Percentiles rank a stretch among this genome's conserved stretches.
These are phyloP conservation scores for Gonocerus acuteangulatus DNA, from an alignment of 2,888 invertebrate genomes.

Conservation along the genomic window DNA sequence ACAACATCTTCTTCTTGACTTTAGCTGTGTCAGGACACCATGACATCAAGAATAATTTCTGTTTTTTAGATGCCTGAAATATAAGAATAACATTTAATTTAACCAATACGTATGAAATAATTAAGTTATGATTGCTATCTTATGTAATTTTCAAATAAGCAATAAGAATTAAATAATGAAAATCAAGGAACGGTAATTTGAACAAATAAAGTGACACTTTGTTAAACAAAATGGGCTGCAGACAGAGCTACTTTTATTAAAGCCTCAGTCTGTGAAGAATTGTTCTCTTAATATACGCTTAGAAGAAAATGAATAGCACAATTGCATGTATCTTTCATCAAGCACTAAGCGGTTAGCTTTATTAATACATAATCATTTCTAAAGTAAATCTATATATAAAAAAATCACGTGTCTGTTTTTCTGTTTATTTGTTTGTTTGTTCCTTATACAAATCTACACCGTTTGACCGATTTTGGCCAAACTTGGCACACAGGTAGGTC, in stretches of 20 bases:
- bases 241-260: neutral
- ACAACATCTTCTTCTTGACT: conserved; percentile 72
- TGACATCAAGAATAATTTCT: conserved; percentile 94
- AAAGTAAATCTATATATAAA: no score
- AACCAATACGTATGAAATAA: neutral
- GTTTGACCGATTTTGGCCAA: no score
- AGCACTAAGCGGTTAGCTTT: conserved; percentile 4
- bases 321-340: neutral
- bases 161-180: no score
- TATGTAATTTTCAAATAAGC: neutral
- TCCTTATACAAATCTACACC: no score
- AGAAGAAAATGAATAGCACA: neutral
- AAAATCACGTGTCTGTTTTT: no score
- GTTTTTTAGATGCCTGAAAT: conserved; percentile 79
- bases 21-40: conserved; percentile 98
- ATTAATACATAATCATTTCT: no score
- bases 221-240: conserved; percentile 12
- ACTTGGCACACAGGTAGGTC: no score
- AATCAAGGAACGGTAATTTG: no score
- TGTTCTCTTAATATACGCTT: neutral
- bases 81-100: conserved; percentile 1
- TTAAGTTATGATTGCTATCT: no score
- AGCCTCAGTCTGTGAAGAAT: conserved; percentile 9
- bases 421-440: no score
- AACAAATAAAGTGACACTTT: no score